Conservation (phyloP, 2,888 invertebrate species). For the Thereva nobilitata region DNA sequence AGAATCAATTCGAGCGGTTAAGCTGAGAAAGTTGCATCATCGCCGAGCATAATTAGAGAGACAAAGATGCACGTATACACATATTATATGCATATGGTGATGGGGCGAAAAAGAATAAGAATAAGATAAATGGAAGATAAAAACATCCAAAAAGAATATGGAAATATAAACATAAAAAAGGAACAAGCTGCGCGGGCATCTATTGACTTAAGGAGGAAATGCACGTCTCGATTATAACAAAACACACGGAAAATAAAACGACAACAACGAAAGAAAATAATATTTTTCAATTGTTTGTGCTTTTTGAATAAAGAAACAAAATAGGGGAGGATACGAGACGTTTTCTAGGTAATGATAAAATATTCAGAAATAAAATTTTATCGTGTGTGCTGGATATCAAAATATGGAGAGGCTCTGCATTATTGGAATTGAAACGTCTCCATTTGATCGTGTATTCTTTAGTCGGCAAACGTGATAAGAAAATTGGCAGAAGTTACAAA, state of each 20-base stretch:
- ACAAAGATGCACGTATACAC: no score
- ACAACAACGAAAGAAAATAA: neutral
- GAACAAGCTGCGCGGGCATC: slow-evolving; percentile 9
- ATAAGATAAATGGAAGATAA: neutral
- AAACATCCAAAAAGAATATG: slow-evolving; percentile 17
- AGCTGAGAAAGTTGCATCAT: neutral
- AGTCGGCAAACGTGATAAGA: no score
- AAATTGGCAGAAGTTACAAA: no score
- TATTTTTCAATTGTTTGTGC: slow-evolving; percentile 21
- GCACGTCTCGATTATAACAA: slow-evolving; percentile 12
- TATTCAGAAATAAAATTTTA: neutral
- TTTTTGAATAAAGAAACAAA: neutral
- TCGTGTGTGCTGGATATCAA: neutral
- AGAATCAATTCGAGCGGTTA: slow-evolving; percentile 25
- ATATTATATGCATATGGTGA: no score
- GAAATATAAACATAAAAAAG: slow-evolving; percentile 22
- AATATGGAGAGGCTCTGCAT: neutral
- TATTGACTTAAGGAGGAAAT: slow-evolving; percentile 36
- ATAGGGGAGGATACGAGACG: neutral
- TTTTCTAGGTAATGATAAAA: neutral
- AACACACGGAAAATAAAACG: neutral
- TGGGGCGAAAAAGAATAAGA: neutral
- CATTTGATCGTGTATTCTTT: neutral
- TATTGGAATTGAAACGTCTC: neutral
- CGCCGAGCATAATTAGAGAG: no score